These are phyloP conservation scores for Psittacula echo DNA, from an alignment of 2,797 vertebrate species.

Conservation along the genomic window DNA sequence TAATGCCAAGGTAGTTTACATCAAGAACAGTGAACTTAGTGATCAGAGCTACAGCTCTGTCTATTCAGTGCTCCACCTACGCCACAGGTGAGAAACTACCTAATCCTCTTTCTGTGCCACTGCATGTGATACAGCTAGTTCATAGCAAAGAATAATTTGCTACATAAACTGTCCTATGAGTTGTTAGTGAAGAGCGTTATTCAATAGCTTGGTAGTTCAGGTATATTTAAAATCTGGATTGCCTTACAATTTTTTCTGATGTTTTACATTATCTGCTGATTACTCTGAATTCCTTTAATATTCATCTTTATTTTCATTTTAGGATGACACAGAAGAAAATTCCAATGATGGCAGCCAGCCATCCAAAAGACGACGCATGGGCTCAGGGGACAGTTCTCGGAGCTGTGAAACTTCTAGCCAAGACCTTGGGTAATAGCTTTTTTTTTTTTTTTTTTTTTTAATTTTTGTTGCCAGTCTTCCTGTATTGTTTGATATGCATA, in stretches of 20 bases:
- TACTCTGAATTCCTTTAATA: background rate
- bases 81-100: background rate
- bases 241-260: background rate
- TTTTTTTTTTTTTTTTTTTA: background rate
- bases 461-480: background rate
- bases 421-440: slow-evolving; percentile 85
- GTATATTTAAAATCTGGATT: background rate
- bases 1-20: background rate
- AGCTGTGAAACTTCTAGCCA: slow-evolving; percentile 94
- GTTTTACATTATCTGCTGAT: background rate
- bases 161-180: fast-evolving
- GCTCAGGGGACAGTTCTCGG: slow-evolving; percentile 94
- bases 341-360: slow-evolving; percentile 95
- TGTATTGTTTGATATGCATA: background rate
- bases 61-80: fast-evolving
- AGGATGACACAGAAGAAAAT: slow-evolving; percentile 94
- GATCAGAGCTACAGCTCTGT: background rate
- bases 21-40: background rate
- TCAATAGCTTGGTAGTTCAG: background rate
- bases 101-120: background rate
- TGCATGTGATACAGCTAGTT: background rate
- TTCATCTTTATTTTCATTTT: background rate
- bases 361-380: slow-evolving; percentile 92
- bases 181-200: background rate
- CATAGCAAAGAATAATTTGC: background rate